phyloP scores from a whole-genome alignment of 2,888 invertebrate genomes.

The Sphaeridia pumilis region DNA sequence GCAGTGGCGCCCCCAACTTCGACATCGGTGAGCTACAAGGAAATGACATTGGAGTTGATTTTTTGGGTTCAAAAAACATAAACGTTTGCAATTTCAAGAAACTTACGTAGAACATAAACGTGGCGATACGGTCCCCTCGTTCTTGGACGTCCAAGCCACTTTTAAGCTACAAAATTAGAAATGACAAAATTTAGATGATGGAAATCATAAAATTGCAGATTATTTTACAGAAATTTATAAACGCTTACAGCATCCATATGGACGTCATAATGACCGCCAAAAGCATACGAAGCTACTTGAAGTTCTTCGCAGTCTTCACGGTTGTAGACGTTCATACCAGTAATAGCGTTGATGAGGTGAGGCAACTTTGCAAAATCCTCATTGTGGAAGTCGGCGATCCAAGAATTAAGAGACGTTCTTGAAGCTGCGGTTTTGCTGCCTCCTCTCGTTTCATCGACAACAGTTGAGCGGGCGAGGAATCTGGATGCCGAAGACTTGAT shows the following conservation, averaged over 20 bases:
- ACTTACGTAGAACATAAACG: constrained; percentile 13
- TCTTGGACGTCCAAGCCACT: too few relatives aligned
- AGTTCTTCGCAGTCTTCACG: constrained; percentile 8
- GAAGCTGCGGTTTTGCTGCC: background rate
- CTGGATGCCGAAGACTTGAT: background rate
- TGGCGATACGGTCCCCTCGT: constrained; percentile 13
- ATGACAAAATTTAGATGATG: too few relatives aligned
- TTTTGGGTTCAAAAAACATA: too few relatives aligned
- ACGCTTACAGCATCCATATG: constrained; percentile 19
- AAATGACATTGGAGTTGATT: too few relatives aligned
- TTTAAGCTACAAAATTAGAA: too few relatives aligned
- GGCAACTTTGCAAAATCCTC: constrained; percentile 1
- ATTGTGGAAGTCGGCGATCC: constrained; percentile 5
- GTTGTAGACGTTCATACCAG: constrained; percentile 1
- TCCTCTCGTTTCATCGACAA: constrained; percentile 4
- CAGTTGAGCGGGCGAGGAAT: constrained; percentile 7
- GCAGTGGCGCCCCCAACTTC: constrained; percentile 9
- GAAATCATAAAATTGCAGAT: too few relatives aligned
- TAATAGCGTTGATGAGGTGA: constrained; percentile 1
- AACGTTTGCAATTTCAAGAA: too few relatives aligned
- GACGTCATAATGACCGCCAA: constrained; percentile 19
- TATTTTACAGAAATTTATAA: too few relatives aligned
- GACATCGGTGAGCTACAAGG: constrained; percentile 6
- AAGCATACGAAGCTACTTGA: constrained; percentile 16
- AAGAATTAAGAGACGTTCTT: constrained; percentile 11